Conservation (phyloP, 2,888 invertebrate genomes). For the Hemaris fuciformis region DNA sequence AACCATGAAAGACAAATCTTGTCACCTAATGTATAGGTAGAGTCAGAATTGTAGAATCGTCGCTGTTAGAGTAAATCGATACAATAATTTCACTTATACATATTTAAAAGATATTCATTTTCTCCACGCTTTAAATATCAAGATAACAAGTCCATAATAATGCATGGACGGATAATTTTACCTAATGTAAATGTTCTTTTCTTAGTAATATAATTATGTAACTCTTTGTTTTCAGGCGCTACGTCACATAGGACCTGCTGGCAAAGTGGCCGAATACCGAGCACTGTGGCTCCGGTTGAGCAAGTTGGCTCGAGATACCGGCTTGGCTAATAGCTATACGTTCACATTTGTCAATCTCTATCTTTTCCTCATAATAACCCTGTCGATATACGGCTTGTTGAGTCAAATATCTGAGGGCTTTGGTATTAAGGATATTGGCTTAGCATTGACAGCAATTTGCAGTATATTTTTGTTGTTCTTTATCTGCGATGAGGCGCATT, state of each 20-base stretch:
- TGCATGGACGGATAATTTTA: no score
- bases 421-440: constrained; percentile 86
- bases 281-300: constrained; percentile 87
- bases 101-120: no score
- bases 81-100: no score
- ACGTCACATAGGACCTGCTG: constrained; percentile 85
- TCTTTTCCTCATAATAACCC: constrained; percentile 86
- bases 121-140: no score
- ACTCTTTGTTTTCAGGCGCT: constrained; percentile 75
- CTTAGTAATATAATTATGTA: no score
- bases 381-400: constrained; percentile 88
- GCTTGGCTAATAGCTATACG: constrained; percentile 85
- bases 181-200: no score
- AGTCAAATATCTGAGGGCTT: constrained; percentile 88
- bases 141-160: no score
- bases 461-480: constrained; percentile 85
- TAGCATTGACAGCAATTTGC: constrained; percentile 85
- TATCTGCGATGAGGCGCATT: constrained; percentile 88
- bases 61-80: no score
- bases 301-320: constrained; percentile 84
- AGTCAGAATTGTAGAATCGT: no score
- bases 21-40: no score
- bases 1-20: no score
- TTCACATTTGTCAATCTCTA: constrained; percentile 86
- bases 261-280: constrained; percentile 86